phyloP scores from a whole-genome alignment of 2,113 vertebrate genomes.

The Ursus arctos region DNA sequence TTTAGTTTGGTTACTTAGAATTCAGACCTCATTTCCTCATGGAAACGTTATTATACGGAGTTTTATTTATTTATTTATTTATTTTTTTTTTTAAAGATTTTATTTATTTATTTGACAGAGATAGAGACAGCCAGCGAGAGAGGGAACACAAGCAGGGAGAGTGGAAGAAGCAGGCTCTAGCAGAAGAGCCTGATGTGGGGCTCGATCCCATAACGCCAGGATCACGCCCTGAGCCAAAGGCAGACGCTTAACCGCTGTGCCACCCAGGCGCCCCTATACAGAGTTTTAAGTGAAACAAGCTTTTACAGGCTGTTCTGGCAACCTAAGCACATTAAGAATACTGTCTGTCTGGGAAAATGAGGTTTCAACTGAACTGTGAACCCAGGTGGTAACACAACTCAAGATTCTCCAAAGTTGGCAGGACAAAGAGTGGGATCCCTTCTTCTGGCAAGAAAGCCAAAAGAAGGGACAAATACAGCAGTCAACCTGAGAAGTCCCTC shows the following conservation, averaged over 20 bases:
- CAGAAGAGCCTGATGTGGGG: no score
- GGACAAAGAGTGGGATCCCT: not conserved
- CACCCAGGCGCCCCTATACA: not conserved
- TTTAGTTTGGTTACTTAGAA: not conserved
- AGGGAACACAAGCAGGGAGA: no score
- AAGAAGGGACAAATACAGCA: not conserved
- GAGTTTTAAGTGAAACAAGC: not conserved
- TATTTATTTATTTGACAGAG: no score
- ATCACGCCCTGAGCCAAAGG: no score
- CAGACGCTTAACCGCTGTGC: no score
- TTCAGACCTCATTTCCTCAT: not conserved
- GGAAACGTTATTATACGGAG: not conserved
- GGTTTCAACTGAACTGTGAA: not conserved
- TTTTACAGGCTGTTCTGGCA: not conserved
- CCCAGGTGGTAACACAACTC: not conserved
- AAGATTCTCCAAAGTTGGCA: not conserved
- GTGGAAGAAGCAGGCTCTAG: no score
- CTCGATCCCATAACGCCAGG: no score
- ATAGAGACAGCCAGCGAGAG: no score
- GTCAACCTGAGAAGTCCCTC: not conserved
- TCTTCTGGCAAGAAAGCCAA: not conserved
- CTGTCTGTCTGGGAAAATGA: not conserved
- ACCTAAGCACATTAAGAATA: not conserved
- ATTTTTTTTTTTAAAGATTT: no score
- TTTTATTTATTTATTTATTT: not conserved